A percentile compares a stretch with the other conserved stretches of the same genome.
Conservation (phyloP, 2,888 invertebrate species). For the Catocala sponsa region DNA sequence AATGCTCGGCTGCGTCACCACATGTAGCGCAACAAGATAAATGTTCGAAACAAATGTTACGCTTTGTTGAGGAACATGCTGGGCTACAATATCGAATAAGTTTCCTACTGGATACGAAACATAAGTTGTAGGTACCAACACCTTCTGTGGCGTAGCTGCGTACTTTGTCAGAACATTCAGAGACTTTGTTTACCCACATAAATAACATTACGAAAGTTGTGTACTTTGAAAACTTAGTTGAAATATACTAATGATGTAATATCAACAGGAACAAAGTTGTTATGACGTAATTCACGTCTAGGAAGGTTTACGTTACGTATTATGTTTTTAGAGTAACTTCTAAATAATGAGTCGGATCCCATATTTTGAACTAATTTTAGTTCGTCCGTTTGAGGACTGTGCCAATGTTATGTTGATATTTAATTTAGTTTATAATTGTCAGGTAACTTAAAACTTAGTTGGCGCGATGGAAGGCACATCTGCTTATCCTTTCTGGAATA, state of each 20-base stretch:
- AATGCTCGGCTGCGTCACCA: slow-evolving; percentile 13
- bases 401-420: no score
- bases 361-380: no score
- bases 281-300: slow-evolving; percentile 38
- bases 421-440: no score
- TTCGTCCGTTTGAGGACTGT: no score
- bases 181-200: slow-evolving; percentile 45
- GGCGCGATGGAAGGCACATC: no score
- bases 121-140: slow-evolving; percentile 26
- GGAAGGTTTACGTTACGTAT: slow-evolving; percentile 1
- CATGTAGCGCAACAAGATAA: slow-evolving; percentile 15
- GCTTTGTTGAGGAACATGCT: background rate
- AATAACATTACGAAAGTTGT: slow-evolving; percentile 51
- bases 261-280: slow-evolving; percentile 34
- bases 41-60: background rate
- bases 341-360: no score
- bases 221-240: slow-evolving; percentile 45
- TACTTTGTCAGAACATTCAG: slow-evolving; percentile 46
- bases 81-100: background rate
- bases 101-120: slow-evolving; percentile 8
- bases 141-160: slow-evolving; percentile 42
- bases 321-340: no score
- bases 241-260: slow-evolving; percentile 48
- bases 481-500: no score
- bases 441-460: no score